A percentile compares a stretch with the other conserved stretches of the same genome.
Conservation (phyloP, 2,888 invertebrate species). For the Coecobrya sp. region DNA sequence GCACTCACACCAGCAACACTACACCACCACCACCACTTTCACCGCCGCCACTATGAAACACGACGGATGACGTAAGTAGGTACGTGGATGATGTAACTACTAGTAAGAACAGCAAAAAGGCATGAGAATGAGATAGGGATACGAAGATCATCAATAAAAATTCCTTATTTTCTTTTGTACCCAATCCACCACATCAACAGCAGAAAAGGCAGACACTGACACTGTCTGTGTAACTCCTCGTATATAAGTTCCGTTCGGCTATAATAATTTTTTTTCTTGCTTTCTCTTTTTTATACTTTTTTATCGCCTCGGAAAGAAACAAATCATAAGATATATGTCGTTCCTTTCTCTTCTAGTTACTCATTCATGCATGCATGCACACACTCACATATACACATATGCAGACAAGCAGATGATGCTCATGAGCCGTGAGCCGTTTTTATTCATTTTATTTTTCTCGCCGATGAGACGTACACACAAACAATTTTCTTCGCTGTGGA, state of each 20-base stretch:
- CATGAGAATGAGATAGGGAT: conserved; percentile 2
- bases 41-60: neutral
- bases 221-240: neutral
- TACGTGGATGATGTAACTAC: neutral
- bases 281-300: neutral
- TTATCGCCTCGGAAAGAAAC: neutral
- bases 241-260: too few species aligned
- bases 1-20: neutral
- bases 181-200: neutral
- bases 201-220: neutral
- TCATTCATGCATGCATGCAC: conserved; percentile 36
- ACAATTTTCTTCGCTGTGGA: neutral
- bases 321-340: conserved; percentile 8
- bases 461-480: neutral
- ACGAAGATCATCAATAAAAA: conserved; percentile 25
- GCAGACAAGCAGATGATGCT: conserved; percentile 22
- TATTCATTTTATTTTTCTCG: conserved; percentile 41
- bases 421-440: neutral
- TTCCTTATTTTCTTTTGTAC: neutral
- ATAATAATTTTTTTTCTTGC: neutral
- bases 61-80: conserved; percentile 30
- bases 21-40: neutral
- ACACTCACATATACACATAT: neutral
- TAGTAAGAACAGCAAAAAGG: neutral
- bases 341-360: neutral